Conservation (phyloP, 2,797 vertebrate genomes). For the Coluber constrictor region DNA sequence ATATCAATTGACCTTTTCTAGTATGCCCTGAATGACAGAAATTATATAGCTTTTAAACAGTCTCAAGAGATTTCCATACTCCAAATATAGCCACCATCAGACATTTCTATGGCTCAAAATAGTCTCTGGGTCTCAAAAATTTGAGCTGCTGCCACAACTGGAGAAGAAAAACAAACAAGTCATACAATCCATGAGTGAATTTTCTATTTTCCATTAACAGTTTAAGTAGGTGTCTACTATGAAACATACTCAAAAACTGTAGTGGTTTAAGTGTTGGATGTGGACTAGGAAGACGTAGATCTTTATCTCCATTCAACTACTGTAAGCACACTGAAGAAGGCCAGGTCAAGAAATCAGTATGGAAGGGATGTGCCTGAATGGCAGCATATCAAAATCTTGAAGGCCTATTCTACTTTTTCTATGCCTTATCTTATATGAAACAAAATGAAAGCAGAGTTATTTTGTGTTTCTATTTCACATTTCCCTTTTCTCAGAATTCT, state of each 20-base stretch:
- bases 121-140: background rate
- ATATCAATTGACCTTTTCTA: rapidly evolving
- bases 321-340: background rate
- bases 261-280: background rate
- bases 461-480: background rate
- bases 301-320: background rate
- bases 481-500: background rate
- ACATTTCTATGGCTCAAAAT: conserved; percentile 16
- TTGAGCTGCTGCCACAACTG: background rate
- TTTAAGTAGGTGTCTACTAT: background rate
- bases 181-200: background rate
- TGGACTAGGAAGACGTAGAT: background rate
- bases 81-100: background rate
- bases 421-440: background rate
- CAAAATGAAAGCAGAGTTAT: background rate
- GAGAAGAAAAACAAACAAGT: background rate
- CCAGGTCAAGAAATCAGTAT: background rate
- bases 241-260: background rate
- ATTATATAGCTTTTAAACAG: rapidly evolving
- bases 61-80: rapidly evolving
- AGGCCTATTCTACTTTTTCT: background rate
- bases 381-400: background rate
- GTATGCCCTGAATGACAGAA: rapidly evolving
- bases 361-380: background rate
- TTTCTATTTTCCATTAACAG: background rate